phyloP scores from a whole-genome alignment of 2,888 invertebrate genomes.

The Rotaria macrura region DNA sequence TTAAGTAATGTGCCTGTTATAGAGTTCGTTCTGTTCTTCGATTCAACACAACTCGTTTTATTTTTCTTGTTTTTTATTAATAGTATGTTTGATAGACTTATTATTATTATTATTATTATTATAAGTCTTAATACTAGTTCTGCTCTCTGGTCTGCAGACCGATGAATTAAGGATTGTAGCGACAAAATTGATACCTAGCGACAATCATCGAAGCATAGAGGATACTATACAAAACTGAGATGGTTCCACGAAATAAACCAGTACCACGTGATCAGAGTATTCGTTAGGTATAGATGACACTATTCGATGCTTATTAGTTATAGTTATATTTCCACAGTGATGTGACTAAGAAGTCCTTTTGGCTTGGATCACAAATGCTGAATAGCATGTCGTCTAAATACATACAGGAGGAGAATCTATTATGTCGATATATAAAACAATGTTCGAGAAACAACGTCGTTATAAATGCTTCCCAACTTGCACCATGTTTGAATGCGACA shows the following conservation, averaged over 20 bases:
- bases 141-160: background rate
- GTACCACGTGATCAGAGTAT: background rate
- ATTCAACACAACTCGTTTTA: background rate
- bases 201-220: background rate
- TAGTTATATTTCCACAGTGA: too few relatives aligned
- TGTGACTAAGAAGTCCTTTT: too few relatives aligned
- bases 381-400: too few relatives aligned
- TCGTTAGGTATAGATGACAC: background rate
- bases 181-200: background rate
- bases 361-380: too few relatives aligned
- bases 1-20: too few relatives aligned
- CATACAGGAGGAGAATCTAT: too few relatives aligned
- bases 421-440: too few relatives aligned
- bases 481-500: too few relatives aligned
- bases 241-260: background rate
- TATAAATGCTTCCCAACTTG: too few relatives aligned
- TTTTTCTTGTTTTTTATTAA: background rate
- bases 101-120: background rate
- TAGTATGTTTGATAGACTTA: too few relatives aligned
- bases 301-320: background rate
- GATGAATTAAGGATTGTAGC: background rate
- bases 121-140: background rate
- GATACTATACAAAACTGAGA: background rate
- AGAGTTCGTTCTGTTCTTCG: too few relatives aligned
- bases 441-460: too few relatives aligned